Percentiles rank a stretch among this genome's conserved stretches.
Evolutionary conservation across 2,113 vertebrate species (phyloP).

Genomic region (Malurus alboscapulatus): DNA sequence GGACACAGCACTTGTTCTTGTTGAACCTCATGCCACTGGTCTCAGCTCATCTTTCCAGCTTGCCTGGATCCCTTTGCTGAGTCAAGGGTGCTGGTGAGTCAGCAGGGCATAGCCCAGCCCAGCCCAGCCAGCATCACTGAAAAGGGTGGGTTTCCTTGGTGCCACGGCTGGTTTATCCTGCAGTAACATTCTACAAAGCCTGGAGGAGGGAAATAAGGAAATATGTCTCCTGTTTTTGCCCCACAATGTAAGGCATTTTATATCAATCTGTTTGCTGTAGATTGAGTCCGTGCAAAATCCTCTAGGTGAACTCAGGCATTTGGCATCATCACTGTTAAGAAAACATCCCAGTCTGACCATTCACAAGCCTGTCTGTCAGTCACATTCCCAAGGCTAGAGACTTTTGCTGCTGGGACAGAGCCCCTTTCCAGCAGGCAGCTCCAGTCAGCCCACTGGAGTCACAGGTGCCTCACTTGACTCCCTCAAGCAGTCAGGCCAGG

Average conservation of each 20-base stretch:
- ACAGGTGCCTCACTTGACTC: neutral
- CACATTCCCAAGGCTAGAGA: neutral
- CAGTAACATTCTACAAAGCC: neutral
- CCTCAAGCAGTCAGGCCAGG: neutral
- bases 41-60: neutral
- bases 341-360: neutral
- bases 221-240: neutral
- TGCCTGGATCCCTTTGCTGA: neutral
- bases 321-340: neutral
- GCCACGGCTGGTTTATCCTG: neutral
- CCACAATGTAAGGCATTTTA: neutral
- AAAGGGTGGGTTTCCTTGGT: neutral
- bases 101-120: accelerated
- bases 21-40: neutral
- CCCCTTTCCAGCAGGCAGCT: accelerated
- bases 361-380: neutral
- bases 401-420: neutral
- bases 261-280: neutral
- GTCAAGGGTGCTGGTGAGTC: neutral
- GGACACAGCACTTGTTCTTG: neutral
- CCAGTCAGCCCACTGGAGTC: neutral
- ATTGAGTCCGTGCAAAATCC: neutral
- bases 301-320: neutral
- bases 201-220: neutral
- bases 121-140: neutral